Base-by-base conservation (phyloP, 1,140 invertebrate species). In the Hesperophylax magnus region DNA sequence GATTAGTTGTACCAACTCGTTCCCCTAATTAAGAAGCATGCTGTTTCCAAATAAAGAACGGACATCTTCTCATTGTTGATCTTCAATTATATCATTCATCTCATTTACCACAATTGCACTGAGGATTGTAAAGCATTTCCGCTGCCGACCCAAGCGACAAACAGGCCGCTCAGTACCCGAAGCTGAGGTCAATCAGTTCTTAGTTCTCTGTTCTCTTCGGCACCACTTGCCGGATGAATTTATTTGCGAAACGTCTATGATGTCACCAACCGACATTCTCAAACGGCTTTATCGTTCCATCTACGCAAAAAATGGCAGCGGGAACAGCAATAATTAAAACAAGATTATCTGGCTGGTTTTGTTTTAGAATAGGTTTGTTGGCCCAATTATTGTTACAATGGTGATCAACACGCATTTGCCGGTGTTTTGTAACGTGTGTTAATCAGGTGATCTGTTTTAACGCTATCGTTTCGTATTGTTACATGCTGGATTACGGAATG, bases 311-410 rank as follows among this genome's bases (percentile, higher is more conserved):
- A 65, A 31, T 24, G 24, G 15, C 61, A 65, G 15, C 20, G 61
- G 61, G 24, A 14, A 65, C 39, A 47, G 7, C 18, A 65, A 65
- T 31, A 65, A 65, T 65, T 65, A 65, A 65, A 65, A 65, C 61
- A 31, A 65, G 61, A 65, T 65, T 65, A 65, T 65, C 61, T 24
- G 24, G 24, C 61, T 24, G 20, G 63, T 27, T 67, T 67, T 31
- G 63, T 67, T 60, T 27, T 39, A 39, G 24, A 65, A 14, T 65
- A 31, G 20, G 61, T 65, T 67, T 27, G 22, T 67, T 31, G 63
- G 31, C 24, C 24, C 63, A 31, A 15, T 31, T n/a, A 67, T 15
- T 65, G 61, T 27, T 65, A 24, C 61, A 9, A 27, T 27, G 27
- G 63, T 34, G 63, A 27, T n/a, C 63, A 22, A 65, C 61, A 27